Base-by-base conservation (phyloP, 2,888 invertebrate genomes). In the Neuroscelio doddi region DNA sequence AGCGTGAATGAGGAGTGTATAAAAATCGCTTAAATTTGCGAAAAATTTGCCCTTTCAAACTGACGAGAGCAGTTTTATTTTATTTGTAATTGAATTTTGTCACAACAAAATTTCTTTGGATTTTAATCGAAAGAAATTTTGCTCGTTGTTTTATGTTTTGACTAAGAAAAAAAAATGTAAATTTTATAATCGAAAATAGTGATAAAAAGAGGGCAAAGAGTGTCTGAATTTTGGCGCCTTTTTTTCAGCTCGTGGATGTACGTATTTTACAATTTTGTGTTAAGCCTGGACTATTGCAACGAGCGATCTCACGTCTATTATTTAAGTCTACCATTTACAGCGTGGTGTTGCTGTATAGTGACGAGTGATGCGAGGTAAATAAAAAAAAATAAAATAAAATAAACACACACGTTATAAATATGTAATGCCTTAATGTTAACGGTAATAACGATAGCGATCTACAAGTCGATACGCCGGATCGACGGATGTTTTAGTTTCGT, bases 341-440 rank as follows among this genome's bases (percentile, higher is more conserved):
- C 75, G 76, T 79, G 74, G 76, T 78, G 76, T 78, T 80, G 78
- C 78, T 79, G 80, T 78, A 78, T 76, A 80, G 77, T 75, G 77
- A 78, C 76, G 77, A 77, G 75, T 72, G 74, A 75, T 76, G 77
- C 76, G 52, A 47, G 44, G 44, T 49, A 57, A 53, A 53, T 45
- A 53, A 27, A 46, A 56, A 17, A 44, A 52, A 52, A 64, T 42
- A 64, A 57, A n/a, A n/a, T n/a, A n/a, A n/a, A 64, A 53, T 64
- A 64, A 58, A 64, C 58, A 53, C 38, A 65, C 44, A 65, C 59
- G 59, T 80, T 79, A 81, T 81, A 79, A 80, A 82, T 81, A 82
- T 83, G 77, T 83, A 83, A 81, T 82, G 83, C 83, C 83, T 83
- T 83, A 84, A 83, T 80, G 82, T 83, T 83, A 80, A 81, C 74